Base-by-base conservation (phyloP, 1,140 invertebrate species). In the Drosophila tani region DNA sequence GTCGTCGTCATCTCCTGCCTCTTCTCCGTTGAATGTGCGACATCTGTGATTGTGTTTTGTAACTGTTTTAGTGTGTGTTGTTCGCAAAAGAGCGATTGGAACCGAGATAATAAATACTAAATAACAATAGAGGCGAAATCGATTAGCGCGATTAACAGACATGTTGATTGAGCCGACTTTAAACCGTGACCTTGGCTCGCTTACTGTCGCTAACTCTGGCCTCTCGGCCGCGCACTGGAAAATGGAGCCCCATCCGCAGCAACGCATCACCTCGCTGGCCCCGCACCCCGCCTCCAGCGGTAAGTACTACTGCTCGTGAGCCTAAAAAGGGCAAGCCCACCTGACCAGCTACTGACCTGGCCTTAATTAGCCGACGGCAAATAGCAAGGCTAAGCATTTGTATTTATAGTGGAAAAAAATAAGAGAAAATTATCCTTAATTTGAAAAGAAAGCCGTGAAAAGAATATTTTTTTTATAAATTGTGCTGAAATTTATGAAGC, bases 151-250 rank as follows among this genome's bases (percentile, higher is more conserved):
- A 73, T 79, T 81, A 56, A 50, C 67, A 69, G 91, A 82, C 88
- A 92, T 92, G 91, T 92, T 92, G 91, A 92, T 92, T 76, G 91
- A 92, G 90, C 82, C 91, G 91, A 82, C 87, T 70, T 90, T 92
- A 70, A 92, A 92, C 82, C 91, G 91, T 82, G 91, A 92, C 67
- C 92, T 92, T 92, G 91, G 91, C 81, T 82, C 87, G 80, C 83
- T 92, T 65, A 81, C 91, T 82, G 80, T 86, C 81, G 80, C 91
- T 76, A 82, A 83, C 91, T 87, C 83, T 81, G 81, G 83, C 83
- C 78, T 87, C 43, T 82, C 82, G 69, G 75, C 76, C 73, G 75
- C 91, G 53, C 91, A 92, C 75, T 92, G 91, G 91, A 92, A 92
- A 88, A 92, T 92, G 91, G 91, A 92, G 79, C 91, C 91, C 67